Base-by-base conservation (phyloP, 2,888 invertebrate genomes). In the Epinotia ramella region DNA sequence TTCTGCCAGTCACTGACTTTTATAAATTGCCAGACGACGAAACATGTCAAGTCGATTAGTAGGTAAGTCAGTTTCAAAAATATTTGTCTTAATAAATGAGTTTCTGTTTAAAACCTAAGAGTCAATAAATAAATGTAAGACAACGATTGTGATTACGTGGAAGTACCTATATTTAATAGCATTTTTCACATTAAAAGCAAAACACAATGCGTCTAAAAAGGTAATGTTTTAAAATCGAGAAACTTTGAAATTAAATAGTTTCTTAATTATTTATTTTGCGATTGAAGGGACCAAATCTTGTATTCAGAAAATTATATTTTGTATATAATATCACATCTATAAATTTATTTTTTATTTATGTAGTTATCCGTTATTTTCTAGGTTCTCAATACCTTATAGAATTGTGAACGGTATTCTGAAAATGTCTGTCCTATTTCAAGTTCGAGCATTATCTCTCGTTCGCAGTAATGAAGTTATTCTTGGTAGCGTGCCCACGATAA, bases 1-100 rank as follows among this genome's bases (percentile, higher is more conserved):
- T 85, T 86, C 83, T 82, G 81, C 81, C 85, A 88, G 86, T 86
- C 85, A 86, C 83, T 87, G 89, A 89, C 88, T 86, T 82, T 85
- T 88, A 90, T 88, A 88, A 91, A 91, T 88, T 81, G 81, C 76
- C 84, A 86, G 83, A 84, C 82, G 79, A 76, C 77, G 76, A 68
- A 76, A 77, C 60, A 73, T 62, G 69, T 74, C 77, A 73, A 77
- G 49, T 66, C 74, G 64, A 65, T 76, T 77, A 71, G 53, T 67
- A 44, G 18, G 59, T 65, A 44, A 24, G 59, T 65, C 28, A 16
- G 62, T 62, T 71, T 53, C 46, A 68, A 71, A 28, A 77, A 70
- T 65, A 57, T 62, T 40, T 49, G 59, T 44, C 6, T 73, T 60
- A 60, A 33, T 33, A 6, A 33, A 6, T 33, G 33, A 3, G 2